Percentiles rank a stretch among this genome's conserved stretches.
These are phyloP conservation scores for Nyctibius grandis DNA, from an alignment of 2,797 vertebrate genomes.

Conservation along the genomic window DNA sequence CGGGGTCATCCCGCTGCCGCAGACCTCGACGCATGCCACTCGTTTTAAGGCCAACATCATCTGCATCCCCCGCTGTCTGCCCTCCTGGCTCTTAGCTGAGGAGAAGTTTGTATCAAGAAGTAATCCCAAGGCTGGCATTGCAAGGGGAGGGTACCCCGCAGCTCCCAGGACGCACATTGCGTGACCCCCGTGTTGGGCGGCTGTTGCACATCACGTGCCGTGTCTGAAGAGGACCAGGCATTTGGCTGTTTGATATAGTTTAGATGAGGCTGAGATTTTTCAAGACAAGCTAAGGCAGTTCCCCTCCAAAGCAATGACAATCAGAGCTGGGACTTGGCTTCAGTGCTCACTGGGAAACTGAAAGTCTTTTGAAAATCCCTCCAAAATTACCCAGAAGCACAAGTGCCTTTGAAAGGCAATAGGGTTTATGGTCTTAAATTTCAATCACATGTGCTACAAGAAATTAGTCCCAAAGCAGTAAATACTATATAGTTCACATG, in stretches of 20 bases:
- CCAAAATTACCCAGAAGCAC: neutral
- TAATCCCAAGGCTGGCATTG: neutral
- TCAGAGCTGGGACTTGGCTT: neutral
- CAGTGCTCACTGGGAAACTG: neutral
- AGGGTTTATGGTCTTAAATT: neutral
- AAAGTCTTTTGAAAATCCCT: neutral
- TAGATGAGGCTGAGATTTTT: neutral
- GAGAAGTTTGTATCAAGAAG: neutral
- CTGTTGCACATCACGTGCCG: rapidly evolving
- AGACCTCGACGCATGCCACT: neutral
- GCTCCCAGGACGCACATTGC: neutral
- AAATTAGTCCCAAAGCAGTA: neutral
- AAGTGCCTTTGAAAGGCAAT: neutral
- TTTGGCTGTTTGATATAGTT: neutral
- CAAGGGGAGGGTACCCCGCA: neutral
- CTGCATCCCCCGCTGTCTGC: neutral
- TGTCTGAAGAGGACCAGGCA: neutral
- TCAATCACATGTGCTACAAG: neutral
- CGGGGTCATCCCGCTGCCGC: neutral
- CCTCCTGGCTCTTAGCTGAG: rapidly evolving
- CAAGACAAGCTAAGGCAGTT: neutral
- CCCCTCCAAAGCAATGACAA: rapidly evolving
- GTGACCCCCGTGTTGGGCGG: neutral
- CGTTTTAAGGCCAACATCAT: neutral
- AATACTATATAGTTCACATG: neutral